phyloP scores from a whole-genome alignment of 2,888 invertebrate species.

The Imbricaverruca yamaguchii region DNA sequence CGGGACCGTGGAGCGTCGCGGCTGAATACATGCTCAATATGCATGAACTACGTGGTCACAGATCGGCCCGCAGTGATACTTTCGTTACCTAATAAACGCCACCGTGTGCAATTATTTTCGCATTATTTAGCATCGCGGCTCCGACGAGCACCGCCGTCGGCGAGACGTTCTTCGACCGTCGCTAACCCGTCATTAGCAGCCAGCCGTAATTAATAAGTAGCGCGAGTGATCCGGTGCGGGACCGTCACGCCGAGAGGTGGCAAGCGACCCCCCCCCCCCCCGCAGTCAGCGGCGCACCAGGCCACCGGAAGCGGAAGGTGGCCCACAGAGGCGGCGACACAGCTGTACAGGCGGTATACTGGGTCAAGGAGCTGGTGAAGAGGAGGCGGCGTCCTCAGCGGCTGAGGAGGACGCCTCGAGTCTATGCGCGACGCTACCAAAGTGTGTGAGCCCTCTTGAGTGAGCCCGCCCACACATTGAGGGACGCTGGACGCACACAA shows the following conservation, averaged over 20 bases:
- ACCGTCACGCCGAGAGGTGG: not conserved
- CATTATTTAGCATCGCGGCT: slow-evolving; percentile 3
- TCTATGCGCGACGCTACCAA: too few relatives aligned
- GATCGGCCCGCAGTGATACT: not conserved
- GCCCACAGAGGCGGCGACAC: too few relatives aligned
- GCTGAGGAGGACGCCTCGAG: too few relatives aligned
- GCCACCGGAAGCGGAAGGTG: too few relatives aligned
- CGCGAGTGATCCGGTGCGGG: not conserved
- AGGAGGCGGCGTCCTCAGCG: too few relatives aligned
- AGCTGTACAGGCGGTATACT: too few relatives aligned
- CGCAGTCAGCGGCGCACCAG: too few relatives aligned
- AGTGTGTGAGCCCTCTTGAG: too few relatives aligned
- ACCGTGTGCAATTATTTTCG: not conserved
- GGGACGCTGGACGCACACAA: too few relatives aligned
- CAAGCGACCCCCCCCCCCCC: not conserved
- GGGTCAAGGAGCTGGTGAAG: too few relatives aligned
- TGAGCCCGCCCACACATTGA: too few relatives aligned
- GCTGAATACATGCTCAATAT: not conserved
- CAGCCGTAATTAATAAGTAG: slow-evolving; percentile 2
- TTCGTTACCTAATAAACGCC: not conserved
- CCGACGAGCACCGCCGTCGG: too few relatives aligned
- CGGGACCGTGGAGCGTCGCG: not conserved
- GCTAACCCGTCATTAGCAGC: slow-evolving; percentile 1
- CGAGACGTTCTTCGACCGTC: not conserved
- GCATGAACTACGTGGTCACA: not conserved